These are phyloP conservation scores for Mylabris phalerata DNA, from an alignment of 1,140 invertebrate species.

Conservation along the genomic window DNA sequence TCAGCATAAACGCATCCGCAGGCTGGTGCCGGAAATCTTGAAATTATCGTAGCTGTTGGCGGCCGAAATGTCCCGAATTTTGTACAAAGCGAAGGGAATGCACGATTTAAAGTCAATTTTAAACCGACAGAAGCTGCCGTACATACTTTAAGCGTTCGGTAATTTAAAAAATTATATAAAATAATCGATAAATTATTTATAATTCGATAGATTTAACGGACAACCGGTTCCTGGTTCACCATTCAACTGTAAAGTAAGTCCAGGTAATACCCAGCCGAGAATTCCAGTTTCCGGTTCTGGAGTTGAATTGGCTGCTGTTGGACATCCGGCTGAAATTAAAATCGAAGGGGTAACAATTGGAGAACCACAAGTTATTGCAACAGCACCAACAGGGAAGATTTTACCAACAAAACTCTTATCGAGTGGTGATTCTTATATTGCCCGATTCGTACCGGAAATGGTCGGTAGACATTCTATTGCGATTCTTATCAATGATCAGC, in stretches of 20 bases:
- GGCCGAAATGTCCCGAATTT: conserved; percentile 97
- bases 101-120: conserved; percentile 93
- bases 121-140: conserved; percentile 87
- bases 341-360: conserved; percentile 48
- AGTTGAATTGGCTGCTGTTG: conserved; percentile 52
- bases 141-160: conserved; percentile 75
- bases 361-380: conserved; percentile 63
- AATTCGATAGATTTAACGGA: conserved; percentile 76
- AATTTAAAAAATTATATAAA: not conserved
- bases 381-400: conserved; percentile 69
- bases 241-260: conserved; percentile 72
- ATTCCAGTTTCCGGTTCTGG: conserved; percentile 51
- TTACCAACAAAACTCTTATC: conserved; percentile 58
- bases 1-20: conserved; percentile 76
- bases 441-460: conserved; percentile 72
- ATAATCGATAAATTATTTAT: not conserved
- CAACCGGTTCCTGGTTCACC: conserved; percentile 90
- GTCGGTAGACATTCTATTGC: conserved; percentile 81
- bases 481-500: conserved; percentile 71
- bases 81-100: conserved; percentile 95
- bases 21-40: conserved; percentile 86
- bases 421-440: conserved; percentile 61
- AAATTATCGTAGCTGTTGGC: conserved; percentile 97
- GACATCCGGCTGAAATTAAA: conserved; percentile 48
- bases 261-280: conserved; percentile 43